Conservation (phyloP, 2,113 vertebrate species). For the Thalassoma bifasciatum region DNA sequence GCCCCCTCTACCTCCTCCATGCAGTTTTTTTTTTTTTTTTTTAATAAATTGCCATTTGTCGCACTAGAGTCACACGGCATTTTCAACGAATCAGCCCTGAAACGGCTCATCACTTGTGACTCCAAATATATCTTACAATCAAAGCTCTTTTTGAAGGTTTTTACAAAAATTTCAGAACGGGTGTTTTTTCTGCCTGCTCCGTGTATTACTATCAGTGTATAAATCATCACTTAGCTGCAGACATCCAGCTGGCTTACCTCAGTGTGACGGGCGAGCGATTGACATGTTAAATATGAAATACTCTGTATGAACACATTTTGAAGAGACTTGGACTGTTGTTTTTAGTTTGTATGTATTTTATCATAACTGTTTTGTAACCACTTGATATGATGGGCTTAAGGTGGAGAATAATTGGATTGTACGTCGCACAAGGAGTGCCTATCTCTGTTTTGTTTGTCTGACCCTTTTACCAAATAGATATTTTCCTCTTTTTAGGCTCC, state of each 20-base stretch:
- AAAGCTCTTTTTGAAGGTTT: conserved; percentile 30
- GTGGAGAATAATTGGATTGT: conserved; percentile 58
- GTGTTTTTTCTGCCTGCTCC: conserved; percentile 40
- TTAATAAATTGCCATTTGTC: conserved; percentile 38
- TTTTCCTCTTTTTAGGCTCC: conserved; percentile 35
- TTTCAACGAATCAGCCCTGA: conserved; percentile 45
- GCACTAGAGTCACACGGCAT: conserved; percentile 55
- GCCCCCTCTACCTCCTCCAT: conserved; percentile 55
- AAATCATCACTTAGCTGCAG: conserved; percentile 30
- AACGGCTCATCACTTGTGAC: conserved; percentile 41
- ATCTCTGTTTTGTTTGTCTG: conserved; percentile 46
- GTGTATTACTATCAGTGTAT: conserved; percentile 22
- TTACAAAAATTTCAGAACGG: conserved; percentile 17
- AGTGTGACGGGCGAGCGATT: conserved; percentile 37
- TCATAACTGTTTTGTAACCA: conserved; percentile 60
- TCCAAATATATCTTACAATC: conserved; percentile 56
- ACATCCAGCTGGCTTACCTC: conserved; percentile 65
- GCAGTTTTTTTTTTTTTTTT: conserved; percentile 45
- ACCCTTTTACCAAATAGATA: conserved; percentile 66
- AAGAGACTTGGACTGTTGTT: conserved; percentile 52
- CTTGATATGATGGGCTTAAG: conserved; percentile 49
- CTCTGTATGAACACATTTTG: conserved; percentile 48
- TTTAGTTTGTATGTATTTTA: conserved; percentile 50
- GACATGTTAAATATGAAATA: conserved; percentile 47
- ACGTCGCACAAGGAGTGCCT: conserved; percentile 69